Conservation (phyloP, 2,888 invertebrate genomes). For the Elgonia sp. region DNA sequence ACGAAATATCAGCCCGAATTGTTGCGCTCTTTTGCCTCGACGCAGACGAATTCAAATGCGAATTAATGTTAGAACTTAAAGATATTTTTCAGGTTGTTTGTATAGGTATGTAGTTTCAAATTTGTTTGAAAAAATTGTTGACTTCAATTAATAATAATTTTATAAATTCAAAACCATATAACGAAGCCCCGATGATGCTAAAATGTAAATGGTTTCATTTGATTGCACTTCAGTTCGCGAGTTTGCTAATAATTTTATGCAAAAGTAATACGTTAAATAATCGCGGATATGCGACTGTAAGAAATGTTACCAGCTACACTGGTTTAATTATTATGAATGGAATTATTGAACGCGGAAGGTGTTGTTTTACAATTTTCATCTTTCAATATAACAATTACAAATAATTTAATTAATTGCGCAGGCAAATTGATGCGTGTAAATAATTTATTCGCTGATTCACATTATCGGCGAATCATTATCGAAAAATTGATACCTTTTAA, state of each 20-base stretch:
- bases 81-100: too few relatives aligned
- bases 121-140: constrained; percentile 33
- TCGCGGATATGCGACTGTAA: constrained; percentile 34
- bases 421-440: constrained; percentile 25
- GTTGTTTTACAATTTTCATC: constrained; percentile 55
- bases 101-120: background rate
- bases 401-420: constrained; percentile 48
- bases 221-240: constrained; percentile 45
- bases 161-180: constrained; percentile 55
- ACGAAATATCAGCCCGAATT: too few relatives aligned
- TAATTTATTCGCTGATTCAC: background rate
- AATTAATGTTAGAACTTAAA: too few relatives aligned
- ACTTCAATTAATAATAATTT: constrained; percentile 59
- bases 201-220: constrained; percentile 63
- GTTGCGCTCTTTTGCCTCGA: too few relatives aligned
- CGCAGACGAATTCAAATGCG: constrained; percentile 65
- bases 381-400: constrained; percentile 40
- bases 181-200: constrained; percentile 55
- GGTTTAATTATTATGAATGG: constrained; percentile 47
- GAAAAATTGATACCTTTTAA: background rate
- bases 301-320: constrained; percentile 24
- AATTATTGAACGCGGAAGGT: constrained; percentile 55
- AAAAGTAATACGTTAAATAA: constrained; percentile 57
- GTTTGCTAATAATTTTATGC: constrained; percentile 57
- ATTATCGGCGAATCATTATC: background rate